phyloP scores from a whole-genome alignment of 2,888 invertebrate genomes.

The Drosophila kanekoi region DNA sequence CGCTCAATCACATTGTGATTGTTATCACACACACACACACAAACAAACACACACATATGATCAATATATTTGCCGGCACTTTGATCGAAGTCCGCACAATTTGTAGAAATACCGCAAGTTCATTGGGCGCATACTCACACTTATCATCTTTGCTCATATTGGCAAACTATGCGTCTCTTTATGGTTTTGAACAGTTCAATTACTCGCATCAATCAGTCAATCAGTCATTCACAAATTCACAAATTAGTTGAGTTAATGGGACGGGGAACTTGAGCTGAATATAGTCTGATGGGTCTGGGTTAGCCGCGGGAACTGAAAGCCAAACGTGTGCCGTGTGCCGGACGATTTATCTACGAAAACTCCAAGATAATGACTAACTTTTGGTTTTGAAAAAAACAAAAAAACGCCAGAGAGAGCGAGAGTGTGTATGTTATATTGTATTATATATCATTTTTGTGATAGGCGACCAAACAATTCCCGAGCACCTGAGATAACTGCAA shows the following conservation, averaged over 20 bases:
- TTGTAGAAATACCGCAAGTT: constrained; percentile 9
- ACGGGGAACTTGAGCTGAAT: constrained; percentile 16
- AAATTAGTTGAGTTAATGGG: constrained; percentile 7
- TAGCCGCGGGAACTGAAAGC: constrained; percentile 44
- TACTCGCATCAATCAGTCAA: constrained; percentile 18
- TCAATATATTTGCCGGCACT: constrained; percentile 2
- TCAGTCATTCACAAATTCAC: neutral
- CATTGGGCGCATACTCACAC: constrained; percentile 73
- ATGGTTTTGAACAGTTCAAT: constrained; percentile 16
- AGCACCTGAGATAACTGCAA: constrained; percentile 66
- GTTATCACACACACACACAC: constrained; percentile 1
- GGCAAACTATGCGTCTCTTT: constrained; percentile 38
- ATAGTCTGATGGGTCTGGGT: constrained; percentile 37
- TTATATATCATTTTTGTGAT: constrained; percentile 75
- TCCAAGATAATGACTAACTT: constrained; percentile 77
- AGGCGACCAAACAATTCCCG: constrained; percentile 35
- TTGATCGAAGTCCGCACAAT: constrained; percentile 43
- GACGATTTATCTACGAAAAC: constrained; percentile 77
- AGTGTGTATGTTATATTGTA: constrained; percentile 56
- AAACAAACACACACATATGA: constrained; percentile 2
- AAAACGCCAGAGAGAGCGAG: constrained; percentile 20
- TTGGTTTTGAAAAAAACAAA: no score
- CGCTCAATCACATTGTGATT: constrained; percentile 15
- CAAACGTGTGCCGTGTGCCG: constrained; percentile 17
- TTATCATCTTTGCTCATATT: constrained; percentile 84